Conservation (phyloP, 2,888 invertebrate genomes). For the Latrodectus elegans region DNA sequence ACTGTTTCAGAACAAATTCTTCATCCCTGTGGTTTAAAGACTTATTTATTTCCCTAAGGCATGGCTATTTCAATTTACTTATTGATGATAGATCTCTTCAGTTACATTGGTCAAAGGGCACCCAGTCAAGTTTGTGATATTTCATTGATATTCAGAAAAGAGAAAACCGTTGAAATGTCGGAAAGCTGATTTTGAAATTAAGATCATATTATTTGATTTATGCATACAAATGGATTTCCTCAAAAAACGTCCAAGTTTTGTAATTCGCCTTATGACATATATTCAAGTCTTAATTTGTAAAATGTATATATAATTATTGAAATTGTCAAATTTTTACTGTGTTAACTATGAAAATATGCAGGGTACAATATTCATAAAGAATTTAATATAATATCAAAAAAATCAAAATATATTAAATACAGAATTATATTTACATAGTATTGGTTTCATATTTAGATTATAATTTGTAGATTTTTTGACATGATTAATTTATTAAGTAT, state of each 20-base stretch:
- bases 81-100: neutral
- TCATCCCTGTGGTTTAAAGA: conserved; percentile 47
- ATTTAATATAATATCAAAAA: conserved; percentile 11
- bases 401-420: conserved; percentile 25
- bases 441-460: too few species aligned
- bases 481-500: neutral
- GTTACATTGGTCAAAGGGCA: too few species aligned
- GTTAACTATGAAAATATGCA: conserved; percentile 24
- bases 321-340: conserved; percentile 23
- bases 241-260: conserved; percentile 46
- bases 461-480: neutral
- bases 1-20: conserved; percentile 22
- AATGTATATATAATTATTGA: conserved; percentile 34
- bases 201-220: neutral
- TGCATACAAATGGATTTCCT: conserved; percentile 6
- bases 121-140: neutral
- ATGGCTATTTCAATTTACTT: conserved; percentile 29
- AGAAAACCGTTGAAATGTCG: neutral
- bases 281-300: conserved; percentile 22
- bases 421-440: too few species aligned
- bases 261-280: conserved; percentile 35
- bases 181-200: neutral
- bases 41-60: conserved; percentile 37
- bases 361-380: conserved; percentile 34
- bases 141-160: neutral